Evolutionary conservation across 1,140 invertebrate species (phyloP), one percentile per base, ranked within the genome.

Genomic region (Zaprionus kolodkinae): DNA sequence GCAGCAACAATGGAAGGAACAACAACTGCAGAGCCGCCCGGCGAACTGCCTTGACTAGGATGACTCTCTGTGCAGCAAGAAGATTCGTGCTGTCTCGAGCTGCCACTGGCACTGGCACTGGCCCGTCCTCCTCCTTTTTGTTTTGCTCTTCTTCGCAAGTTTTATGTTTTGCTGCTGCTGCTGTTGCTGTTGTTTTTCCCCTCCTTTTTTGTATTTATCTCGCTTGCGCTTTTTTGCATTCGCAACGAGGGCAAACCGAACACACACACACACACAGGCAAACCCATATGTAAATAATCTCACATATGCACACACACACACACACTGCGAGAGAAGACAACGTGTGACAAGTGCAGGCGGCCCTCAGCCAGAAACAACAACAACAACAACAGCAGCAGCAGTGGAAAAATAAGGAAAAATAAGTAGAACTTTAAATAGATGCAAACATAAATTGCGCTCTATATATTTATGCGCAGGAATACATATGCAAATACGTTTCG

Each of bases 281-380:
- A 45, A 43, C 66, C 43, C 52, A 64, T 50, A 50, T 50, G 17
- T 50, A 50, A 50, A 50, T 50, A 50, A 50, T 50, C 48, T 54
- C 33, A 72, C 30, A 55, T 74, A 73, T 84, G 81, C 62, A 84
- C 75, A 83, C 79, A 84, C 67, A 73, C 66, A 61, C 72, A 36
- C 43, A 61, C 52, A 81, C 36, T 50, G 12, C 48, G 45, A 59
- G 62, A 61, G 54, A 77, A 76, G 78, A 85, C 78, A 84, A 86
- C 84, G 84, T 86, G 83, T 87, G 83, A 87, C 83, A 87, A 88
- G 76, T 87, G 84, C 84, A 88, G 84, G 76, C 72, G 79, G 73
- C 83, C 76, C 69, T 71, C 75, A 68, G 57, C 45, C 36, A 55
- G 40, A 62, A 74, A 36, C 55, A 43, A 36, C 35, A 50, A 67